Percentiles rank a stretch among this genome's conserved stretches.
phyloP scores from a whole-genome alignment of 1,140 invertebrate genomes.

The Idris sp. region DNA sequence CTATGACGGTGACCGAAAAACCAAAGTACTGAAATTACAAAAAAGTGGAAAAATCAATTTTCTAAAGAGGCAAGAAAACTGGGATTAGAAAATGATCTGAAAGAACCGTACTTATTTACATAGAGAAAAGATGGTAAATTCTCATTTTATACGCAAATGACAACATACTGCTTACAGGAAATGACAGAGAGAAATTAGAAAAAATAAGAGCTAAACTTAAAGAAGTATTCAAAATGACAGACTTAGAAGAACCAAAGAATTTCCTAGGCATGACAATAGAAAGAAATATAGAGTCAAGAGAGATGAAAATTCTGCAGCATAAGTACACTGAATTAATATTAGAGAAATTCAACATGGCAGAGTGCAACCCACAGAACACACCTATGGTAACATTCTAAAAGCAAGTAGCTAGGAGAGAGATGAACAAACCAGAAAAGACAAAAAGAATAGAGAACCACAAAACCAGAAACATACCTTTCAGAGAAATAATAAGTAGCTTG shows the following conservation, averaged over 20 bases:
- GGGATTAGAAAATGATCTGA: neutral
- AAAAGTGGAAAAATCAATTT: neutral
- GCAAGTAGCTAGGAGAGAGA: neutral
- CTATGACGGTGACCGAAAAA: neutral
- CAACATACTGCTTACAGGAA: neutral
- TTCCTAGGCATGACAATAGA: slow-evolving; percentile 3
- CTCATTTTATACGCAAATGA: slow-evolving; percentile 2
- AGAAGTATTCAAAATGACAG: neutral
- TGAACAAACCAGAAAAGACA: neutral
- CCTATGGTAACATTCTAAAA: slow-evolving; percentile 3
- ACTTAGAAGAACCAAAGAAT: slow-evolving; percentile 2
- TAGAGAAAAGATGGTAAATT: neutral
- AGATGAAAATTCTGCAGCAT: neutral
- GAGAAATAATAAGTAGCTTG: too few species aligned
- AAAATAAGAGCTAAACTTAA: neutral
- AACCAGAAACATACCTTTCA: neutral
- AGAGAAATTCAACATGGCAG: neutral
- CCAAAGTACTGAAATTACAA: slow-evolving; percentile 4
- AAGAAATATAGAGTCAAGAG: neutral
- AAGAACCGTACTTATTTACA: neutral
- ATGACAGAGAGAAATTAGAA: neutral
- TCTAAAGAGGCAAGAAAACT: neutral
- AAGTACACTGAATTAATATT: neutral
- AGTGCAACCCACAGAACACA: neutral
- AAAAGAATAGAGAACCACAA: neutral